A percentile compares a stretch with the other conserved stretches of the same genome.
Evolutionary conservation across 1,140 invertebrate genomes (phyloP).

Genomic region (Kradibia gibbosae): DNA sequence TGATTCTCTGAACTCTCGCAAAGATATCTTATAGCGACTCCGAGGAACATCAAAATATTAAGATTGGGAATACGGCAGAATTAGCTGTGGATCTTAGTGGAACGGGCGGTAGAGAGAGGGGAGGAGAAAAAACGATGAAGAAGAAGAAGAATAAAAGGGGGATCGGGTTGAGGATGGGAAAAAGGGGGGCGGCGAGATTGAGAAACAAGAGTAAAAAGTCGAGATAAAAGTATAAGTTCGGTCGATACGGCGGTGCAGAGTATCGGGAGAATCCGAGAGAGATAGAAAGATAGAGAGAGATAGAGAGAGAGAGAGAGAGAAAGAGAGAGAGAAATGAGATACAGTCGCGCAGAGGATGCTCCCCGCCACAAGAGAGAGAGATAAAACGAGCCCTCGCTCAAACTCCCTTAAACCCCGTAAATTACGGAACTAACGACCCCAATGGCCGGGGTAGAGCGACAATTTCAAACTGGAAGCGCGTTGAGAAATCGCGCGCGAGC

Average conservation of each 20-base stretch:
- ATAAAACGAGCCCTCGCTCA: slow-evolving; percentile 18
- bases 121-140: slow-evolving; percentile 25
- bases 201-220: slow-evolving; percentile 49
- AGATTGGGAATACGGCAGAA: slow-evolving; percentile 43
- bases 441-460: slow-evolving; percentile 53
- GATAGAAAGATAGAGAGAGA: not conserved
- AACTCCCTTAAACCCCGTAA: slow-evolving; percentile 63
- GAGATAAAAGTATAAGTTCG: slow-evolving; percentile 49
- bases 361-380: not conserved
- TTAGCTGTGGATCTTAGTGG: not conserved
- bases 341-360: not conserved
- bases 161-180: not conserved
- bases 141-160: slow-evolving; percentile 4
- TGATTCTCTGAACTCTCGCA: slow-evolving; percentile 21
- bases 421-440: slow-evolving; percentile 64
- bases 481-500: slow-evolving; percentile 51
- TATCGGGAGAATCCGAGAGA: not conserved
- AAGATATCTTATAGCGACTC: slow-evolving; percentile 50
- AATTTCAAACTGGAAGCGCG: slow-evolving; percentile 52
- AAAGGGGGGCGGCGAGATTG: not conserved
- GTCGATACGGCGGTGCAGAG: slow-evolving; percentile 36
- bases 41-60: slow-evolving; percentile 54
- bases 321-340: not conserved
- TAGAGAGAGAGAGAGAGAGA: not conserved
- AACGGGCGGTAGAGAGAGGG: slow-evolving; percentile 8